These are phyloP conservation scores for Lycophotia porphyrea DNA, from an alignment of 2,888 invertebrate species.

Conservation along the genomic window DNA sequence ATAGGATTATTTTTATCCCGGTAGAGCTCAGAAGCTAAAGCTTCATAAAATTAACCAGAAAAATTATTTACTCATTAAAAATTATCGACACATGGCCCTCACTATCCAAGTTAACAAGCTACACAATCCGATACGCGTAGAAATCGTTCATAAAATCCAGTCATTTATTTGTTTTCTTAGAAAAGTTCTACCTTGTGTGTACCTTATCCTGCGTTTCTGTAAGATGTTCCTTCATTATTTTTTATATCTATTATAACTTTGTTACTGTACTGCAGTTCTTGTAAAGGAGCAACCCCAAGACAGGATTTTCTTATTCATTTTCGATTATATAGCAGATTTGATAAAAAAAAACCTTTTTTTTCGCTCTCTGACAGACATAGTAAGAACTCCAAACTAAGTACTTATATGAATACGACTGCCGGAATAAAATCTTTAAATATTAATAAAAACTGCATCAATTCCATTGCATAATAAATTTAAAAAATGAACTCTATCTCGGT, in stretches of 20 bases:
- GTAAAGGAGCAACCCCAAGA: background rate
- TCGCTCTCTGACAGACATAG: background rate
- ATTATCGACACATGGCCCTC: slow-evolving; percentile 35
- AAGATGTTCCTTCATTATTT: slow-evolving; percentile 58
- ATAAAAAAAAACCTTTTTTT: background rate
- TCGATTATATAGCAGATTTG: too few relatives aligned
- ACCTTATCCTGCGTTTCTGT: slow-evolving; percentile 1
- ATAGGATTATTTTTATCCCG: background rate
- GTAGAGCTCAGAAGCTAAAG: background rate
- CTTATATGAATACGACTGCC: background rate
- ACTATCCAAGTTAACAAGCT: slow-evolving; percentile 60
- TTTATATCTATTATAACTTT: slow-evolving; percentile 56
- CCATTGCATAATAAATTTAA: background rate
- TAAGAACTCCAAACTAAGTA: background rate
- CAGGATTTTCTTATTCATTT: background rate
- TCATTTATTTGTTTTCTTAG: slow-evolving; percentile 53
- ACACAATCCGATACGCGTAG: slow-evolving; percentile 36
- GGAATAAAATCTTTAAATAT: background rate
- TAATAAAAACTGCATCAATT: background rate
- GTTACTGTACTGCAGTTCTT: slow-evolving; percentile 2
- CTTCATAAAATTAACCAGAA: background rate
- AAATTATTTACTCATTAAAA: background rate
- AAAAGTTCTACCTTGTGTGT: slow-evolving; percentile 26
- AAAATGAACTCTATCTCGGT: background rate
- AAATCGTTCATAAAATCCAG: slow-evolving; percentile 59